Percentiles rank a stretch among this genome's conserved stretches.
Conservation (phyloP, 1,140 invertebrate genomes). For the Zelostemma sp. region DNA sequence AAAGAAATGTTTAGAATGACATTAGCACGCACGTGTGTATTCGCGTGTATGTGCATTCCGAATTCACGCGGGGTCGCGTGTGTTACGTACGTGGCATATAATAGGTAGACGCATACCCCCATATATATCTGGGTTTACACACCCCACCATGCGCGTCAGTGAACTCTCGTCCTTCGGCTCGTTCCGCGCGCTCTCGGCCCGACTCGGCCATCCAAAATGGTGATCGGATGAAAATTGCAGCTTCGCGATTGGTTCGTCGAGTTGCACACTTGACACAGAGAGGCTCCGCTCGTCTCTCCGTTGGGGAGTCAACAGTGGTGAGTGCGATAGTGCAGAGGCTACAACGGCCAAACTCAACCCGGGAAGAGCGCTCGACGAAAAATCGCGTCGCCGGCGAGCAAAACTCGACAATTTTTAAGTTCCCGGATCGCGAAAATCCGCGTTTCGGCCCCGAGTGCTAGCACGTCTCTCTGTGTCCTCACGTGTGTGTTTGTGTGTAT, state of each 20-base stretch:
- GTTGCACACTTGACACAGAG: conserved; percentile 5
- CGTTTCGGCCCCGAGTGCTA: not conserved
- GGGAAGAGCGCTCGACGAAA: not conserved
- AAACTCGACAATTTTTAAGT: too few species aligned
- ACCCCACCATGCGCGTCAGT: not conserved
- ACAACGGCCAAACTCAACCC: not conserved
- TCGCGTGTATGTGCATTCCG: too few species aligned
- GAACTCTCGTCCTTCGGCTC: not conserved
- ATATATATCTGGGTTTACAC: not conserved
- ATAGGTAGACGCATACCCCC: not conserved
- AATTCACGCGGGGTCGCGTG: too few species aligned
- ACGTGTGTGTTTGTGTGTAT: not conserved
- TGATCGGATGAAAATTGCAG: not conserved
- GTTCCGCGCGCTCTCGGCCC: not conserved
- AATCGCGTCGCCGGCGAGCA: not conserved
- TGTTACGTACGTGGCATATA: too few species aligned
- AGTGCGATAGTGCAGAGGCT: not conserved
- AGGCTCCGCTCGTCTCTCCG: not conserved
- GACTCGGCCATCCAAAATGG: conserved; percentile 1
- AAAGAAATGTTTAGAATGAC: not conserved
- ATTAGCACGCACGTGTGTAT: not conserved
- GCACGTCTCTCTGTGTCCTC: not conserved
- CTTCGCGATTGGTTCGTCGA: not conserved
- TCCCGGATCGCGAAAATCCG: not conserved
- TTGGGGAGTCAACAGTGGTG: not conserved